phyloP scores from a whole-genome alignment of 2,113 vertebrate genomes.

The Sciurus niger region DNA sequence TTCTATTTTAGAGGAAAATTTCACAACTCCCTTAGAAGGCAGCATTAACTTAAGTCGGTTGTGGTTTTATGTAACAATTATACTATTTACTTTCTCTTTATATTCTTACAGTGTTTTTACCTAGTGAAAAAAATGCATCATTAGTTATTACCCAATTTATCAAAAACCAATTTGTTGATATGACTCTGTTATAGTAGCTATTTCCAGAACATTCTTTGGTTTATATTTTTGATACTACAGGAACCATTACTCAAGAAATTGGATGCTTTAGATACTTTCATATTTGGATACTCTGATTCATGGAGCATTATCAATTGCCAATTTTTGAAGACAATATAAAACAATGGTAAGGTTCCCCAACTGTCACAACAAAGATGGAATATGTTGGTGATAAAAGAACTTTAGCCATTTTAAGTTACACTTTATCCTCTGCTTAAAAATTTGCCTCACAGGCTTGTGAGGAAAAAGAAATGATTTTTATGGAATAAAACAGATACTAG shows the following conservation, averaged over 20 bases:
- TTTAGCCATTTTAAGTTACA: background rate
- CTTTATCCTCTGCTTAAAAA: slow-evolving; percentile 49
- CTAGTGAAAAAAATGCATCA: slow-evolving; percentile 26
- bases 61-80: slow-evolving; percentile 45
- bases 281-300: slow-evolving; percentile 53
- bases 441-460: background rate
- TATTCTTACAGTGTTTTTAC: slow-evolving; percentile 40
- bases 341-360: background rate
- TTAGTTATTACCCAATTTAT: slow-evolving; percentile 53
- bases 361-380: background rate
- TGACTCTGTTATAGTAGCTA: slow-evolving; percentile 58
- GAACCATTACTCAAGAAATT: slow-evolving; percentile 54
- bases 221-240: slow-evolving; percentile 55
- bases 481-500: slow-evolving; percentile 26
- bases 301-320: background rate
- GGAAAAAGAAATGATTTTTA: slow-evolving; percentile 28
- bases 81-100: slow-evolving; percentile 46
- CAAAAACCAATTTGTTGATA: slow-evolving; percentile 54
- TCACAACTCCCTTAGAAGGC: slow-evolving; percentile 9
- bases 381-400: background rate
- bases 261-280: slow-evolving; percentile 32
- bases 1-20: background rate
- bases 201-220: slow-evolving; percentile 53
- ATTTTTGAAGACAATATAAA: slow-evolving; percentile 54
- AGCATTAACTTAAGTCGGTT: slow-evolving; percentile 39